Base-by-base conservation (phyloP, 2,888 invertebrate genomes). In the Habroteleia sp. region DNA sequence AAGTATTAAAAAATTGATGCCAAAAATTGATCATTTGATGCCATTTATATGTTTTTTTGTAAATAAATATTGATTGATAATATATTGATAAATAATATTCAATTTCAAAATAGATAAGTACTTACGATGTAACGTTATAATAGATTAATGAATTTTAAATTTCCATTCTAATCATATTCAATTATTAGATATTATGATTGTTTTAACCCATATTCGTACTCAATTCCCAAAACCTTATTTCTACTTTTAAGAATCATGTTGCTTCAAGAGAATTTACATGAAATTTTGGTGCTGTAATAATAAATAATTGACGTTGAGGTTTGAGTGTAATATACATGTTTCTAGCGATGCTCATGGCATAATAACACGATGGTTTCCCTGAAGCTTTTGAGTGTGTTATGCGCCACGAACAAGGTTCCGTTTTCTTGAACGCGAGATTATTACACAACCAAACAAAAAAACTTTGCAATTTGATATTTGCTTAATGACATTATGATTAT, bases 211-310 rank as follows among this genome's bases (percentile, higher is more conserved):
- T n/a, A n/a, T n/a, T n/a, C n/a, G n/a, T n/a, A n/a, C n/a, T n/a
- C n/a, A n/a, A n/a, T n/a, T n/a, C n/a, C n/a, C n/a, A n/a, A n/a
- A n/a, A n/a, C n/a, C 23, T 23, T 37, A 46, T 62, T 62, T 62
- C 39, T 29, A 50, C 42, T 42, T 46, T 42, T 39, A 13, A 16
- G 17, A 46, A 13, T 4, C 13, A 39, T 4, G 29, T n/a, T n/a
- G n/a, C n/a, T n/a, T 3, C 29, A n/a, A 35, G 35, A n/a, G 39
- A 48, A 68, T 68, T 56, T 66, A 35, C 41, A 48, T 56, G 46
- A 25, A 48, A 56, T 66, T 65, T 66, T 56, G 66, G 46, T 44
- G 33, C 31, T 14, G 33, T 56, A 66, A 66, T 56, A n/a, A n/a
- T n/a, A n/a, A 66, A 56, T 66, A 35, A 56, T 56, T 10, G 65